Base-by-base conservation (phyloP, 2,888 invertebrate genomes). In the Antheraea yamamai region DNA sequence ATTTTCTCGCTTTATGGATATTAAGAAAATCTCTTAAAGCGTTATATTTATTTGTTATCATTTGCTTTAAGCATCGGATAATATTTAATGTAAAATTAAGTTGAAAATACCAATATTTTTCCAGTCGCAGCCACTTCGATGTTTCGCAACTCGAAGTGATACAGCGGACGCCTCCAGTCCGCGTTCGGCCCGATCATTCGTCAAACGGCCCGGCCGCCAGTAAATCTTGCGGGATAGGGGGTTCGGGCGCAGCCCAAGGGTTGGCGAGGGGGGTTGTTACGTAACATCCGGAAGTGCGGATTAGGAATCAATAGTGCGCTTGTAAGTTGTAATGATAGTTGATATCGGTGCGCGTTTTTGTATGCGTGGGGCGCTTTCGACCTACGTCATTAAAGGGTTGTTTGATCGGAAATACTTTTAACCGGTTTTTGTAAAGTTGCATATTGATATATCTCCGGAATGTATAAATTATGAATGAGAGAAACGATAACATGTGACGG, bases 251-350 rank as follows among this genome's bases (percentile, higher is more conserved):
- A 77, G 78, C 75, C 77, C 79, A 79, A 79, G 81, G 82, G 81
- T 61, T 77, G 78, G 79, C 82, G 78, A 78, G 78, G 76, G 79
- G 78, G 82, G 85, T 85, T 83, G 88, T 94, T 93, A 91, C 93
- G 93, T 93, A 94, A 94, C 92, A 91, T 91, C 93, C 93, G 94
- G 94, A 94, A 94, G 94, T 94, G 94, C 94, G 94, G 94, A 94
- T 95, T 95, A 95, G 94, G 94, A 94, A 95, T 95, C 94, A 94
- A 95, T 95, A 95, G 94, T 95, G 93, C 89, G 89, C 90, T 85
- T 86, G 92, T 94, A 94, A 94, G 90, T 85, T 86, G 92, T 94
- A 94, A 94, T 94, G 93, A 94, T 94, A 94, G 94, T 94, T 94
- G 93, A 91, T 89, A 88, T 88, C 82, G 87, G 83, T 89, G 91